phyloP scores from a whole-genome alignment of 2,888 invertebrate species.

The Apamea crenata region DNA sequence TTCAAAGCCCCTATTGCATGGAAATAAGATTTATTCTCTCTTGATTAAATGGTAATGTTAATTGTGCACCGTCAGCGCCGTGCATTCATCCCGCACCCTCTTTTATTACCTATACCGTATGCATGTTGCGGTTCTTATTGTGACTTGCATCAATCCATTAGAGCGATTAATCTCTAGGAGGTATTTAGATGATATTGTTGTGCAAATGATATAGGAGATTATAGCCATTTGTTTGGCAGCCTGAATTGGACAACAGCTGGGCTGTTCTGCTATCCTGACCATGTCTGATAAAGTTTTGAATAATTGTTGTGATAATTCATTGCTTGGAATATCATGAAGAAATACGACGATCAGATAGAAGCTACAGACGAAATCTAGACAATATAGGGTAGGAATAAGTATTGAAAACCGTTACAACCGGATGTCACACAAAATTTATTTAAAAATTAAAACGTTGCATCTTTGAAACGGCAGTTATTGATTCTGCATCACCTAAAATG shows the following conservation, averaged over 20 bases:
- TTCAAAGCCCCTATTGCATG: constrained; percentile 68
- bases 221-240: constrained; percentile 37
- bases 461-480: constrained; percentile 59
- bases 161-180: constrained; percentile 81
- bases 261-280: background rate
- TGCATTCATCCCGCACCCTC: constrained; percentile 88
- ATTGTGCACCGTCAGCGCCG: constrained; percentile 77
- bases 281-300: background rate
- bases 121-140: constrained; percentile 87
- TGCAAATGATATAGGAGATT: constrained; percentile 69
- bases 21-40: constrained; percentile 74
- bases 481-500: constrained; percentile 75
- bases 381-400: constrained; percentile 24
- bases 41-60: constrained; percentile 55
- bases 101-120: constrained; percentile 87
- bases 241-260: constrained; percentile 22
- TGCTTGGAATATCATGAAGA: background rate
- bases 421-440: constrained; percentile 39
- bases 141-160: constrained; percentile 87
- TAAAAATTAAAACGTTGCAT: constrained; percentile 58
- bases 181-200: constrained; percentile 79
- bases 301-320: background rate
- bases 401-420: constrained; percentile 59
- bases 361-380: background rate
- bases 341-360: background rate